A percentile compares a stretch with the other conserved stretches of the same genome.
These are phyloP conservation scores for Pelobates fuscus DNA, from an alignment of 2,113 vertebrate genomes.

Conservation along the genomic window DNA sequence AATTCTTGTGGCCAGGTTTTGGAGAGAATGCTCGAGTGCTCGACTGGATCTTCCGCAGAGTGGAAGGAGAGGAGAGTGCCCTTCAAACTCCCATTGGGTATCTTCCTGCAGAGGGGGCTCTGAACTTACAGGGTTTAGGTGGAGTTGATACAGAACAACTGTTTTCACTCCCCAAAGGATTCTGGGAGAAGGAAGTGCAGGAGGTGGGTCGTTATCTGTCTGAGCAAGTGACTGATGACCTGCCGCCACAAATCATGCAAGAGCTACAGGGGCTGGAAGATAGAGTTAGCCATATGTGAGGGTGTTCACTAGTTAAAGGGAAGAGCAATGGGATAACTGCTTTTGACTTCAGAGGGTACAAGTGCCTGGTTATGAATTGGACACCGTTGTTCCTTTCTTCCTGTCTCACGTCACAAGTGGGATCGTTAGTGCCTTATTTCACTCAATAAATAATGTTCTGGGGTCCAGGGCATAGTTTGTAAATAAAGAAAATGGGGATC, in stretches of 20 bases:
- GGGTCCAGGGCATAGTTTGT: not conserved
- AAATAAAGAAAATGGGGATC: too few species aligned
- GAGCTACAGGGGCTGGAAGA: slow-evolving; percentile 79
- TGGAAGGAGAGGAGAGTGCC: slow-evolving; percentile 75
- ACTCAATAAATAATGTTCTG: not conserved
- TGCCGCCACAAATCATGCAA: slow-evolving; percentile 76
- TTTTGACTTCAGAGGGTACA: not conserved
- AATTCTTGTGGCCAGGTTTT: slow-evolving; percentile 69
- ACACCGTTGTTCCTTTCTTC: not conserved
- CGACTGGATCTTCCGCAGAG: slow-evolving; percentile 71
- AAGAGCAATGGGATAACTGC: not conserved
- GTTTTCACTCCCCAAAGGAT: slow-evolving; percentile 71
- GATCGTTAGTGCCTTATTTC: not conserved
- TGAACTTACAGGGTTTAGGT: slow-evolving; percentile 65
- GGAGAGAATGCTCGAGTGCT: slow-evolving; percentile 67
- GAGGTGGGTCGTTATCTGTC: slow-evolving; percentile 82
- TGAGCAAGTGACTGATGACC: slow-evolving; percentile 82
- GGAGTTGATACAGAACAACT: slow-evolving; percentile 64
- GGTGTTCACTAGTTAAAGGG: slow-evolving; percentile 24
- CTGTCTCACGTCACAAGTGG: not conserved
- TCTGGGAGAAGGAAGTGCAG: slow-evolving; percentile 76
- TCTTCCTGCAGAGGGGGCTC: slow-evolving; percentile 68
- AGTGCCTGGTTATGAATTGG: not conserved
- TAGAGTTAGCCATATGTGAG: slow-evolving; percentile 70
- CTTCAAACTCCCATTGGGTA: slow-evolving; percentile 68